These are phyloP conservation scores for Pleuronectes platessa DNA, from an alignment of 2,113 vertebrate genomes.

Conservation along the genomic window DNA sequence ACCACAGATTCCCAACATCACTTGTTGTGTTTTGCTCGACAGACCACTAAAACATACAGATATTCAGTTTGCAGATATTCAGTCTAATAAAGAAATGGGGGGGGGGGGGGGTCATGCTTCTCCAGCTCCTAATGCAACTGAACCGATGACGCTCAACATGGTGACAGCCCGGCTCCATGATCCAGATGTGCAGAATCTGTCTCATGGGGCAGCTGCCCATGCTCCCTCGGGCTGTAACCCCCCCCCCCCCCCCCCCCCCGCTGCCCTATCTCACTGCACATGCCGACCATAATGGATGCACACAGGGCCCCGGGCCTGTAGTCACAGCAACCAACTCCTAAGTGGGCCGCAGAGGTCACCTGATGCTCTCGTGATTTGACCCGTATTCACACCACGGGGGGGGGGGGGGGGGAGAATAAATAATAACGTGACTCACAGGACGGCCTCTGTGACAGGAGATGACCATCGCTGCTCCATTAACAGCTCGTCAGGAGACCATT, in stretches of 20 bases:
- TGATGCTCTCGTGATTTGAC: conserved; percentile 46
- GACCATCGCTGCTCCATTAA: conserved; percentile 25
- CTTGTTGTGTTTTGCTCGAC: no score
- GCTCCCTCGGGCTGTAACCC: conserved; percentile 17
- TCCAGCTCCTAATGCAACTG: background rate
- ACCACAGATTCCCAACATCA: no score
- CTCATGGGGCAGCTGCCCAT: conserved; percentile 68
- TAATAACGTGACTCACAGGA: conserved; percentile 19
- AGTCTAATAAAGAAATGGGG: background rate
- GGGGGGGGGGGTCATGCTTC: no score
- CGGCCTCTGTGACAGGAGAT: conserved; percentile 11
- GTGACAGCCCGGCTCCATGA: conserved; percentile 14
- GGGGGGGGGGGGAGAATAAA: conserved; percentile 4
- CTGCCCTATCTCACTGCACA: conserved; percentile 54
- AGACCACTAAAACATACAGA: no score
- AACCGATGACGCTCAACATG: background rate
- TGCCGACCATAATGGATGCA: conserved; percentile 69
- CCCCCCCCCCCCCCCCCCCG: conserved; percentile 34
- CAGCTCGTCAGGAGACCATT: conserved; percentile 26
- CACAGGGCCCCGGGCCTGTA: conserved; percentile 55
- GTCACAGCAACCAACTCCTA: conserved; percentile 70
- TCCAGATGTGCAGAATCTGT: conserved; percentile 62
- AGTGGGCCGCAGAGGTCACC: conserved; percentile 61
- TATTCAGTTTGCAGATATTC: background rate
- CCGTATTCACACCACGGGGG: conserved; percentile 54